Conservation (phyloP, 1,140 invertebrate genomes). For the Brachionus rotundiformis region DNA sequence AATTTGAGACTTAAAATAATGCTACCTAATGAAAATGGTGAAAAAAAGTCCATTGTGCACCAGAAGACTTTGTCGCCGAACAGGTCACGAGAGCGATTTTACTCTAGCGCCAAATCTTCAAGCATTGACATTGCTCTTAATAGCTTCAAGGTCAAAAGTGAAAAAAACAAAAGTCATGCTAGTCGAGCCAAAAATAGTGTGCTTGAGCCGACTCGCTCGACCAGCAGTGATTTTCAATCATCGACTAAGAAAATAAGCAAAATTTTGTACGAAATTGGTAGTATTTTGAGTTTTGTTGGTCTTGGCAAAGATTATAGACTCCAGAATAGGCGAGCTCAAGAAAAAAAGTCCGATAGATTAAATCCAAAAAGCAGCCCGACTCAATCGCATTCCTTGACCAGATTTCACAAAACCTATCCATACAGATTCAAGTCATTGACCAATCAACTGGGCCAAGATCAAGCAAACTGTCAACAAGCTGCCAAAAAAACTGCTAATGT, state of each 20-base stretch:
- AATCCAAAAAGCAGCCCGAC: neutral
- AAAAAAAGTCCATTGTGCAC: neutral
- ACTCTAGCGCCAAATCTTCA: neutral
- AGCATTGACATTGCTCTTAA: neutral
- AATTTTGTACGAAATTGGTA: constrained; percentile 23
- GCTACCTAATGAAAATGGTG: neutral
- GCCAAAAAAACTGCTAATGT: neutral
- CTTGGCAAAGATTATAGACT: constrained; percentile 14
- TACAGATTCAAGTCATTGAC: constrained; percentile 22
- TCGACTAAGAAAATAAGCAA: constrained; percentile 23
- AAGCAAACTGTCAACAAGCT: neutral
- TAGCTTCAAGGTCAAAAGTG: neutral
- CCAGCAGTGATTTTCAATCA: neutral
- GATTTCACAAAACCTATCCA: constrained; percentile 40
- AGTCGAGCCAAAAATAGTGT: neutral
- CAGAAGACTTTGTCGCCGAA: constrained; percentile 6
- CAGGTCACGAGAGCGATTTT: neutral
- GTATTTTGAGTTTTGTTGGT: constrained; percentile 23
- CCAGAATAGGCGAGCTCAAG: neutral
- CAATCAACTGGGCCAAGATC: neutral
- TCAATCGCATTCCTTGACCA: neutral
- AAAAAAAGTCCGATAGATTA: neutral
- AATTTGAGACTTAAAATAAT: constrained; percentile 43
- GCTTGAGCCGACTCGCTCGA: neutral
- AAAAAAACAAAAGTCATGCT: neutral